Evolutionary conservation across 37 sponge, comb jelly and placozoan species (phyloP).

Genomic region (Eunapius fragilis): DNA sequence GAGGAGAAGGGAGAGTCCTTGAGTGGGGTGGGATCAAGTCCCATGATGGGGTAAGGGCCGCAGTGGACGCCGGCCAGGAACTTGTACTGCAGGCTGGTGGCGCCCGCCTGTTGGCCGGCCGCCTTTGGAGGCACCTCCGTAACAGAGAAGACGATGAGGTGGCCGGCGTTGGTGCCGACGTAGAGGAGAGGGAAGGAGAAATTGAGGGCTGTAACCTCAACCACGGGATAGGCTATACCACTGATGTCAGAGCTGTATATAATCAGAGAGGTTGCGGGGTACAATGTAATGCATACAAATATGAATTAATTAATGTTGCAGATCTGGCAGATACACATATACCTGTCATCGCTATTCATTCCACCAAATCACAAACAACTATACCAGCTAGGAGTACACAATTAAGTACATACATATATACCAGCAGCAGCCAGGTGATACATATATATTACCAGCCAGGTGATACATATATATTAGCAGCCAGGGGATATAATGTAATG

Average conservation of each 20-base stretch:
- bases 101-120: neutral
- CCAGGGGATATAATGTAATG: too few relatives aligned
- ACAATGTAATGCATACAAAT: too few relatives aligned
- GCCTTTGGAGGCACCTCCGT: neutral
- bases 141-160: slow-evolving; percentile 50
- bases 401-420: too few relatives aligned
- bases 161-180: slow-evolving; percentile 63
- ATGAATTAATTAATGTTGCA: too few relatives aligned
- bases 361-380: too few relatives aligned
- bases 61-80: slow-evolving; percentile 36
- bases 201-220: slow-evolving; percentile 21
- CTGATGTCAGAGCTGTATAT: neutral
- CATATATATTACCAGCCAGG: too few relatives aligned
- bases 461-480: too few relatives aligned
- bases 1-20: slow-evolving; percentile 1
- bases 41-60: slow-evolving; percentile 16
- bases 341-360: too few relatives aligned
- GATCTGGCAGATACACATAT: too few relatives aligned
- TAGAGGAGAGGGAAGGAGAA: slow-evolving; percentile 34
- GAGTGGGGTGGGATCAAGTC: slow-evolving; percentile 13
- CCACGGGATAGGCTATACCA: neutral
- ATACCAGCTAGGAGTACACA: too few relatives aligned
- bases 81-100: neutral
- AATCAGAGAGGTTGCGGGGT: too few relatives aligned
- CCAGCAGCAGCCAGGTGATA: too few relatives aligned